Percentiles rank a stretch among this genome's conserved stretches.
phyloP scores from a whole-genome alignment of 2,113 vertebrate species.

The Cacatua alba region DNA sequence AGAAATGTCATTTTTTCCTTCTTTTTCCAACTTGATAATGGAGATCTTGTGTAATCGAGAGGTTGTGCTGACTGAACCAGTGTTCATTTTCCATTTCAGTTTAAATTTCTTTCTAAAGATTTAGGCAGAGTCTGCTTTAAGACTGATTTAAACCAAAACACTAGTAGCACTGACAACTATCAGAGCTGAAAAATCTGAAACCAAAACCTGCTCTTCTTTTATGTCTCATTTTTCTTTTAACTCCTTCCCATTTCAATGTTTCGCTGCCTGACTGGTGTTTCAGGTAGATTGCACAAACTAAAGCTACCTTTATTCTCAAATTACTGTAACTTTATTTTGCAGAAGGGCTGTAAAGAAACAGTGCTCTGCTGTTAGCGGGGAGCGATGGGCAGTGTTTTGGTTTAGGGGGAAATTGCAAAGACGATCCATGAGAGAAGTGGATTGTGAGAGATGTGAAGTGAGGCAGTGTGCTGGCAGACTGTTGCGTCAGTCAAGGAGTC shows the following conservation, averaged over 20 bases:
- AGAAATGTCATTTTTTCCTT: not conserved
- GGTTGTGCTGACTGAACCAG: not conserved
- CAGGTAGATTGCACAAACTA: not conserved
- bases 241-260: not conserved
- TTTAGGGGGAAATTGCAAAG: not conserved
- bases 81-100: not conserved
- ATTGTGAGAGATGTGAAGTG: not conserved
- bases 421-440: rapidly evolving
- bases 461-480: not conserved
- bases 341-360: not conserved
- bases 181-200: not conserved
- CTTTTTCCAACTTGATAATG: not conserved
- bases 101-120: not conserved
- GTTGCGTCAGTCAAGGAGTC: conserved; percentile 8
- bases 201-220: not conserved
- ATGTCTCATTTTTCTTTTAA: not conserved
- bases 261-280: not conserved
- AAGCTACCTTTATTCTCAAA: not conserved
- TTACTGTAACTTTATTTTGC: not conserved
- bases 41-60: not conserved
- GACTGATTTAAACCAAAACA: not conserved
- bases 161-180: not conserved
- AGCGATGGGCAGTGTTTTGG: not conserved
- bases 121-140: not conserved
- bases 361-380: not conserved